Evolutionary conservation across 2,797 vertebrate genomes (phyloP).

Genomic region (Champsocephalus gunnari): DNA sequence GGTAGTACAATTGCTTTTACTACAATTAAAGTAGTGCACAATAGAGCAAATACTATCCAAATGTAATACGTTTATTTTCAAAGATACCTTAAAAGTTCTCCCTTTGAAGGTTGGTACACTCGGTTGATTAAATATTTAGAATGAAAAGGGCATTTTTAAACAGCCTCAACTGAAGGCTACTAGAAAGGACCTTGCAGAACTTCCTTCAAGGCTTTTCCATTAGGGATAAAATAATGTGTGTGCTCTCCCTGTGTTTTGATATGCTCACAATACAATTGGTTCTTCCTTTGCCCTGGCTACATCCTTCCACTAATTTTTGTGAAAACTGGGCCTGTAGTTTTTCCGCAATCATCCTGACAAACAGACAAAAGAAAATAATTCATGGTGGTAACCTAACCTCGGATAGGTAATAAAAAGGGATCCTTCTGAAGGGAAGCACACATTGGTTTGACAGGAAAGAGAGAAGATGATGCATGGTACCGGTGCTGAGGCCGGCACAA

Average conservation of each 20-base stretch:
- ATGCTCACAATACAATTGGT: too few species aligned
- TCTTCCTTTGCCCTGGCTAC: too few species aligned
- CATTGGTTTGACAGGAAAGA: neutral
- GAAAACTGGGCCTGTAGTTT: too few species aligned
- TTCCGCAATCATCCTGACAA: too few species aligned
- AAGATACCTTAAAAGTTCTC: neutral
- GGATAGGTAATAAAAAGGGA: neutral
- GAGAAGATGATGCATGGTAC: neutral
- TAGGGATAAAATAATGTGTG: too few species aligned
- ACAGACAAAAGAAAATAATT: too few species aligned
- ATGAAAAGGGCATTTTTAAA: neutral
- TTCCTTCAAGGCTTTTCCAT: too few species aligned
- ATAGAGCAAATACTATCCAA: neutral
- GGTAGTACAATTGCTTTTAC: neutral
- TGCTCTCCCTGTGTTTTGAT: too few species aligned
- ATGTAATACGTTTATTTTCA: neutral
- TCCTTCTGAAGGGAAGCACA: neutral
- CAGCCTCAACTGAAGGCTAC: neutral
- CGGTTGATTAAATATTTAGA: neutral
- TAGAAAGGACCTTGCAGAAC: too few species aligned
- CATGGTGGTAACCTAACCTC: too few species aligned
- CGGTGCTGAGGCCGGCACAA: neutral
- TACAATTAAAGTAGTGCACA: neutral
- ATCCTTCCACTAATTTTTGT: too few species aligned
- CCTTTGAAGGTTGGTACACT: neutral